Base-by-base conservation (phyloP, 2,888 invertebrate species). In the Erpobdella octoculata region DNA sequence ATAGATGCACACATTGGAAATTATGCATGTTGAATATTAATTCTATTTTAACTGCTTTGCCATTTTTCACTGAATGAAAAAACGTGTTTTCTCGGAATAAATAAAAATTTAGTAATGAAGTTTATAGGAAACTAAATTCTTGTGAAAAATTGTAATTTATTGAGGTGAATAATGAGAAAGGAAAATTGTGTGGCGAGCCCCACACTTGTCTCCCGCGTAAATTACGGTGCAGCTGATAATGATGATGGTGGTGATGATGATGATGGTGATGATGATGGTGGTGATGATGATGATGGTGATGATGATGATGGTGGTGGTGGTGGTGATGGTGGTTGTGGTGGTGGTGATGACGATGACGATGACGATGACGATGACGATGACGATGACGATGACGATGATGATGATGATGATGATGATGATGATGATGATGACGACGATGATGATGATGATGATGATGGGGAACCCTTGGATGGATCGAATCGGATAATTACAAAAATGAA, bases 341-440 rank as follows among this genome's bases (percentile, higher is more conserved):
- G n/a, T 37, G 38, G n/a, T 48, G 48, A 21, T 8, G 25, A 6
- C 18, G 37, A 18, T 37, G 28, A n/a, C 33, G 68, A 18, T 36
- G 9, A 15, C 4, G 66, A 37, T 66, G 66, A 66, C 38, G 66
- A 66, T 66, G 66, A 66, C 38, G 66, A 66, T 48, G 68, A 70
- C 36, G 61, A 33, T 21, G 46, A 41, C 31, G 67, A 33, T 15
- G 41, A 41, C 28, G 31, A 5, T 46, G 15, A 33, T 46, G 18
- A 37, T 67, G 46, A 41, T 18, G 41, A 18, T 46, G 67, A 18
- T 46, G 67, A 41, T 25, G 25, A 31, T 67, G 67, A n/a, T 25
- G 6, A 41, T 37, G 67, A 28, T 65, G 65, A 37, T 65, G 65
- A 36, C 37, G 65, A 65, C 37, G 65, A n/a, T 1, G 65, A 36